Evolutionary conservation across 2,888 invertebrate species (phyloP).

Genomic region (Amphiduros pacificus): DNA sequence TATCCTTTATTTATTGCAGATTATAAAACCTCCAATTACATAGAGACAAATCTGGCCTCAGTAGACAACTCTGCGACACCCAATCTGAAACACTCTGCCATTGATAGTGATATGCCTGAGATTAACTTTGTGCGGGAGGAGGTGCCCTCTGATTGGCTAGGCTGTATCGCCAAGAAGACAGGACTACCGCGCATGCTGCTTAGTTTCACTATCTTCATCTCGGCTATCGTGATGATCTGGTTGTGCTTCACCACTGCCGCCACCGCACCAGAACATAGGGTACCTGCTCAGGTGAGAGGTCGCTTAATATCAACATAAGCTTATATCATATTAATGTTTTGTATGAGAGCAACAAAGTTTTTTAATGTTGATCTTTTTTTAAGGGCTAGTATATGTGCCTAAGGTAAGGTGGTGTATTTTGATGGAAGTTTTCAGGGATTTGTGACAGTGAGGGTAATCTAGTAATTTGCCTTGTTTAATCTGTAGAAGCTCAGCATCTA

Average conservation of each 20-base stretch:
- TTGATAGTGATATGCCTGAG: slow-evolving; percentile 26
- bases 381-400: too few relatives aligned
- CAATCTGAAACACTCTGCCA: slow-evolving; percentile 41
- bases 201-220: slow-evolving; percentile 59
- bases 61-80: slow-evolving; percentile 54
- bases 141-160: slow-evolving; percentile 32
- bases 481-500: slow-evolving; percentile 54
- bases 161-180: slow-evolving; percentile 60
- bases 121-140: not conserved
- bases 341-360: not conserved
- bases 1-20: slow-evolving; percentile 12
- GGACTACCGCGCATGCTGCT: slow-evolving; percentile 63
- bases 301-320: not conserved
- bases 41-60: slow-evolving; percentile 49
- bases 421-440: not conserved
- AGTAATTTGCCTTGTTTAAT: not conserved
- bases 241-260: slow-evolving; percentile 59
- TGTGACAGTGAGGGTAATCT: not conserved
- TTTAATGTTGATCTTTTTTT: not conserved
- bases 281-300: slow-evolving; percentile 28
- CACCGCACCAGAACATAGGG: slow-evolving; percentile 51
- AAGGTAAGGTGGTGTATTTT: not conserved
- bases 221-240: slow-evolving; percentile 63
- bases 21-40: slow-evolving; percentile 44
- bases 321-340: not conserved